A percentile compares a stretch with the other conserved stretches of the same genome.
Conservation (phyloP, 2,888 invertebrate species). For the Epicampocera succincta region DNA sequence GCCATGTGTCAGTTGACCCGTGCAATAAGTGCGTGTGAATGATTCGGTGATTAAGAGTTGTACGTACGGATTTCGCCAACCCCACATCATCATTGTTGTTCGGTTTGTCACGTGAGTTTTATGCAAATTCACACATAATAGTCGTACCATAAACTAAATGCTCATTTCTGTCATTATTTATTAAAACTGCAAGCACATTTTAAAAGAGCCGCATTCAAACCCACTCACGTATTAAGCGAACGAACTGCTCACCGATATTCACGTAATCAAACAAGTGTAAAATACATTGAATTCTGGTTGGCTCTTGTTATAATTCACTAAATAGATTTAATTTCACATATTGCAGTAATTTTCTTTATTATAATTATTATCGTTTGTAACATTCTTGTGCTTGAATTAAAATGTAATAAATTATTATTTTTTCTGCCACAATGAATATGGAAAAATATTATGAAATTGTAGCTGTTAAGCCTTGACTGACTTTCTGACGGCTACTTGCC, state of each 20-base stretch:
- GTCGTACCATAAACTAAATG: constrained; percentile 58
- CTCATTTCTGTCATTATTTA: constrained; percentile 63
- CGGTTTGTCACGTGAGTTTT: constrained; percentile 60
- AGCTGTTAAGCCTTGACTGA: constrained; percentile 65
- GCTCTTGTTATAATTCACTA: constrained; percentile 47
- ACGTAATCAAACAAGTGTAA: constrained; percentile 55
- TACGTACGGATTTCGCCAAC: constrained; percentile 25
- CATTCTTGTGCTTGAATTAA: constrained; percentile 39
- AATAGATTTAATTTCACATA: constrained; percentile 62
- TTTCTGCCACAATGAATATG: background rate
- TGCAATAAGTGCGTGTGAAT: constrained; percentile 11
- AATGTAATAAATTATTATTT: constrained; percentile 28
- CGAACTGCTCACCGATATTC: constrained; percentile 18
- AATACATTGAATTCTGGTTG: constrained; percentile 39
- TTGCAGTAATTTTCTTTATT: constrained; percentile 49
- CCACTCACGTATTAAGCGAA: constrained; percentile 2
- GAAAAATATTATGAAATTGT: constrained; percentile 39
- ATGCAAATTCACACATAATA: constrained; percentile 62
- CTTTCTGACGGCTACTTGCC: constrained; percentile 8
- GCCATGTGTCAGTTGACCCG: constrained; percentile 31
- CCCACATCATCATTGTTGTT: constrained; percentile 28
- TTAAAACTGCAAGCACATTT: constrained; percentile 42
- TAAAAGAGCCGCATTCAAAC: background rate
- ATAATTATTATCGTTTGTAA: background rate
- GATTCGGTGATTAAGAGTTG: background rate